Conservation (phyloP, 1,140 invertebrate genomes). For the Pogonomyrmex barbatus region DNA sequence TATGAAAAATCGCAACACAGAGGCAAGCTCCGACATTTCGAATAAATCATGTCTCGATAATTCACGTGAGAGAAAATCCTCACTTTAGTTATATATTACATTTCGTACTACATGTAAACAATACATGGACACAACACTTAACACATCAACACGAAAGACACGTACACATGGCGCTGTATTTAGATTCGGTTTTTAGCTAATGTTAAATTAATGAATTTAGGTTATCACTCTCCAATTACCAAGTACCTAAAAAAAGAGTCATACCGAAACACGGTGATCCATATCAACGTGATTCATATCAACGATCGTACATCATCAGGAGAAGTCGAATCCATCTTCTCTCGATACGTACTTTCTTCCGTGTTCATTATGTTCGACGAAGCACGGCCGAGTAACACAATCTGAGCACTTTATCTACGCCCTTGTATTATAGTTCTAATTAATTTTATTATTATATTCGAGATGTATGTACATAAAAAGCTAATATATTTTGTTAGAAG, state of each 20-base stretch:
- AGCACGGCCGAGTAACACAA: background rate
- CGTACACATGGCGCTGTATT: conserved; percentile 48
- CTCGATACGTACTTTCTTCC: conserved; percentile 53
- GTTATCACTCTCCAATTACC: conserved; percentile 64
- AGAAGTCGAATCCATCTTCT: conserved; percentile 22
- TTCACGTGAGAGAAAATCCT: conserved; percentile 9
- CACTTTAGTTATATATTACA: conserved; percentile 43
- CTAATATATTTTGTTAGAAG: conserved; percentile 84
- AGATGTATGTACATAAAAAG: conserved; percentile 82
- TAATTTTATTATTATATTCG: conserved; percentile 79
- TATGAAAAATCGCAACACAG: conserved; percentile 53
- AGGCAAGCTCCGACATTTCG: conserved; percentile 43
- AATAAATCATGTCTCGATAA: conserved; percentile 58
- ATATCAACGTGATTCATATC: conserved; percentile 42
- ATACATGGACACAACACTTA: conserved; percentile 3
- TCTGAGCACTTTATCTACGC: conserved; percentile 66
- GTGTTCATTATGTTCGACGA: conserved; percentile 20
- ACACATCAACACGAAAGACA: background rate
- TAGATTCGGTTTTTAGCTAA: conserved; percentile 62
- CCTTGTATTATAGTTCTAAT: conserved; percentile 81
- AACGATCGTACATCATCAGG: conserved; percentile 12
- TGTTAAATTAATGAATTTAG: conserved; percentile 66
- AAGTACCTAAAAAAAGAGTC: conserved; percentile 67
- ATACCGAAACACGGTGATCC: conserved; percentile 51
- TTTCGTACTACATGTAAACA: conserved; percentile 27